Conservation (phyloP, 2,113 vertebrate genomes). For the Ciconia maguari region DNA sequence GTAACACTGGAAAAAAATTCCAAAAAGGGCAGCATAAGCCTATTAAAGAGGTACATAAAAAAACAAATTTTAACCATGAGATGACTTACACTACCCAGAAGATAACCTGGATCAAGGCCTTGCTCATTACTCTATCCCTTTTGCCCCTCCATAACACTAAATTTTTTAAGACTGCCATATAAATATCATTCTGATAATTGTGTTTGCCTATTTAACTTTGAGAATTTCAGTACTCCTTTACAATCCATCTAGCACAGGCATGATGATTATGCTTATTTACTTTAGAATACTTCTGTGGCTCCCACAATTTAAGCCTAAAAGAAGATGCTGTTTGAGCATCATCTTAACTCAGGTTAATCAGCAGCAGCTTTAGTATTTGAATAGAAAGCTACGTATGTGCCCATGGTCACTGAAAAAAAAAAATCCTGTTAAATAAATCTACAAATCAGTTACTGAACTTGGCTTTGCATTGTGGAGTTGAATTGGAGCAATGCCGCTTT, state of each 20-base stretch:
- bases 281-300: neutral
- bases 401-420: neutral
- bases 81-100: neutral
- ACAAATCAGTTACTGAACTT: neutral
- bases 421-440: neutral
- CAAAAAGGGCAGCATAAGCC: neutral
- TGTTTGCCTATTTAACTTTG: neutral
- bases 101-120: neutral
- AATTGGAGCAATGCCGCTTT: neutral
- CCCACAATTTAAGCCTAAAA: neutral
- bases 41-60: neutral
- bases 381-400: neutral
- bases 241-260: neutral
- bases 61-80: neutral
- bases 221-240: neutral
- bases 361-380: neutral
- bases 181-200: neutral
- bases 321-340: neutral
- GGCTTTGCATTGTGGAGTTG: neutral
- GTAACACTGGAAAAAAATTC: neutral
- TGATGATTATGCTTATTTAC: neutral
- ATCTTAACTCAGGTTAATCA: neutral
- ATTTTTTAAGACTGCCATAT: neutral
- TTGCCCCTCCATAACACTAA: neutral
- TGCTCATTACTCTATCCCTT: neutral